A percentile compares a stretch with the other conserved stretches of the same genome.
These are phyloP conservation scores for Pagetopsis macropterus DNA, from an alignment of 2,797 vertebrate genomes.

Conservation along the genomic window DNA sequence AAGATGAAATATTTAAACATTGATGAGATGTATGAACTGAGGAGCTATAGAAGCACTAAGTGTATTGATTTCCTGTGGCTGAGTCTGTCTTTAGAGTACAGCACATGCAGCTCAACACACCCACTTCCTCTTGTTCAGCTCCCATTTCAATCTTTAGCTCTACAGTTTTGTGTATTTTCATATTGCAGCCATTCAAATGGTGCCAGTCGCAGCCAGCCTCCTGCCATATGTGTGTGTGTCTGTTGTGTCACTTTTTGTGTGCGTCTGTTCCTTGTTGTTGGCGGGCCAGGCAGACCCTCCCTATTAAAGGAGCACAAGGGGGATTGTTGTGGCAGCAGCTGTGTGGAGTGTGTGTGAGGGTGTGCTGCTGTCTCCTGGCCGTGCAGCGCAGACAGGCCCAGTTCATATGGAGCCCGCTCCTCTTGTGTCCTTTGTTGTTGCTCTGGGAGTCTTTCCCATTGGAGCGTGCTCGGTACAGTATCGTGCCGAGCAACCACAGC, in stretches of 20 bases:
- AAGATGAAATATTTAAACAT: constrained; percentile 26
- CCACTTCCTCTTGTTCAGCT: constrained; percentile 44
- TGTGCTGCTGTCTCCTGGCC: constrained; percentile 65
- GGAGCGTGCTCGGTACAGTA: constrained; percentile 61
- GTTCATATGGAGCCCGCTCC: constrained; percentile 83
- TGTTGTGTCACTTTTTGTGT: constrained; percentile 63
- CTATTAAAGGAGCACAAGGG: constrained; percentile 80
- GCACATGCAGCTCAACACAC: constrained; percentile 30
- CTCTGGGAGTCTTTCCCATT: constrained; percentile 79
- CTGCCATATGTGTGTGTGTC: constrained; percentile 58
- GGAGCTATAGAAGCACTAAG: constrained; percentile 58
- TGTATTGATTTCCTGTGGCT: constrained; percentile 70
- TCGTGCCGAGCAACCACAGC: constrained; percentile 51
- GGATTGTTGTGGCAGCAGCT: constrained; percentile 83
- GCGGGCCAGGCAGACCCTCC: constrained; percentile 58
- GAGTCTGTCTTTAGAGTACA: constrained; percentile 37
- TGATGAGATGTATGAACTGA: constrained; percentile 30
- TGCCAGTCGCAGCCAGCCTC: constrained; percentile 72
- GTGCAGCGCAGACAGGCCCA: constrained; percentile 74
- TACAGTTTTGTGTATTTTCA: constrained; percentile 39
- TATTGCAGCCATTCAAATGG: constrained; percentile 51
- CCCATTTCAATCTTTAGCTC: constrained; percentile 5
- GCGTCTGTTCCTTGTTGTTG: constrained; percentile 67
- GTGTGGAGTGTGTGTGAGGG: constrained; percentile 55
- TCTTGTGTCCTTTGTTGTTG: constrained; percentile 86